Base-by-base conservation (phyloP, 2,888 invertebrate genomes). In the Coelogynopora nodosa region DNA sequence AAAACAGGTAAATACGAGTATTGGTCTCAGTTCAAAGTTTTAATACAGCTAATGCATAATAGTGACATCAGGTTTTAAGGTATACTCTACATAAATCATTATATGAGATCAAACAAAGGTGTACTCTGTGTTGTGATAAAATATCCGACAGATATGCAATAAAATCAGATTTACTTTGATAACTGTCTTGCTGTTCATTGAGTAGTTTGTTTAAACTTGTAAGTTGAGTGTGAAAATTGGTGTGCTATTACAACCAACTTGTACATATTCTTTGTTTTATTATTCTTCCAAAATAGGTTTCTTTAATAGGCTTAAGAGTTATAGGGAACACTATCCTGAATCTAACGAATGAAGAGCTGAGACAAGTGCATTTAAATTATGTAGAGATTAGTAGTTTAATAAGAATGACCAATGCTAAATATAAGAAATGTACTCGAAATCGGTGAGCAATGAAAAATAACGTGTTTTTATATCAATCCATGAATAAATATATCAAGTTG, bases 11-110 rank as follows among this genome's bases (percentile, higher is more conserved):
- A 74, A 74, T 10, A 74, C 23, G 5, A 74, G 23, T 74, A 23
- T 74, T 74, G 74, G 74, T 74, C 74, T 74, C 74, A 74, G 74
- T 74, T 74, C 74, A 74, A 74, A 74, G 74, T 74, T 74, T 74
- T 74, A 74, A 74, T 74, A 74, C 74, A 74, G 74, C 74, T 74
- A 74, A 74, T 74, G 74, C 74, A 74, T 74, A 74, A 74, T 74
- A 74, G 74, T 74, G 74, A 74, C 74, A 74, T 26, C 74, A 74
- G 74, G 74, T 74, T 74, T 74, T 74, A 74, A 74, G 74, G 27
- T 23, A 74, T 74, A 74, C 10, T 74, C 74, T 74, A 74, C 74
- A 74, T 74, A 74, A 74, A 74, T 74, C 74, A 74, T 74, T 74
- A 74, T 74, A 74, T 74, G 74, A 74, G 74, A 74, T 74, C 74